Base-by-base conservation (phyloP, 2,797 vertebrate genomes). In the Acanthurus tractus region DNA sequence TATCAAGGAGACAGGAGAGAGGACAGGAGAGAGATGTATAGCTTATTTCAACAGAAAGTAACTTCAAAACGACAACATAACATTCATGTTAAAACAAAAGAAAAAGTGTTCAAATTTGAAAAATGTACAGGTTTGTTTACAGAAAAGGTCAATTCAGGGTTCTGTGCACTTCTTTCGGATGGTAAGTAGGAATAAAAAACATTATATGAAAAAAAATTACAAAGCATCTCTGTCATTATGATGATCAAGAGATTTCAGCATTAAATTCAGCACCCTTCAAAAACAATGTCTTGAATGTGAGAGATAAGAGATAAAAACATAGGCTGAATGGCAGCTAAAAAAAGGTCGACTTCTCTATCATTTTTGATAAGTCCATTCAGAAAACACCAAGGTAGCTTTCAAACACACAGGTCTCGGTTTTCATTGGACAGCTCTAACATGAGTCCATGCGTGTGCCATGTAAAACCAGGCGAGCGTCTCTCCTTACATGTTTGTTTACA, bases 1-100 rank as follows among this genome's bases (percentile, higher is more conserved):
- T 70, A 45, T 68, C 36, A 82, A 74, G 57, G 76, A 91, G 61
- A 92, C 75, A 92, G 49, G 65, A 63, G 75, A 87, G 59, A 89
- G 36, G 62, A 82, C 36, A 55, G 34, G 5, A 25, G 36, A 38
- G 38, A 40, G 38, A 40, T 40, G 38, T 40, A 40, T 40, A 40
- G 38, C 25, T 86, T 71, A 85, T 68, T 78, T 18, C 22, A 70
- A 13, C 78, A 67, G 48, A 74, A 58, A 74, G 53, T 48, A 34
- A 29, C 52, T 56, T 58, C 23, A 70, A 53, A 49, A 53, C 45
- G 56, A 79, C 7, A 62, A 29, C 3, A 20, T 34, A 42, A 5
- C 22, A 48, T 57, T 63, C 36, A 59, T 42, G 22, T 76, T 6
- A 14, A 57, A 8, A 23, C 1, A 49, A 3, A 3, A 12, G 2